phyloP scores from a whole-genome alignment of 2,888 invertebrate genomes.

The Trissoscelio sp. region DNA sequence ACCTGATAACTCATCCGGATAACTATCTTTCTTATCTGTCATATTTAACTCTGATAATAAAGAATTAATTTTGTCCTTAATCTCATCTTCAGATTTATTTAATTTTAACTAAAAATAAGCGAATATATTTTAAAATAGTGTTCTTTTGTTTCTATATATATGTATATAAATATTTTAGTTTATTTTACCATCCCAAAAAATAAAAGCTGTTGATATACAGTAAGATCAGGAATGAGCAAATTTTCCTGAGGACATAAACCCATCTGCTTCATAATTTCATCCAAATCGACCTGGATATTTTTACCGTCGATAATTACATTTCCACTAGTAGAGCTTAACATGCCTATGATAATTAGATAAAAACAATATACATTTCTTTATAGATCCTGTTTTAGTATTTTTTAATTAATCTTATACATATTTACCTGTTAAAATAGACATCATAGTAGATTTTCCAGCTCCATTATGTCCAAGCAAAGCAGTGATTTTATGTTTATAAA shows the following conservation, averaged over 20 bases:
- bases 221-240: constrained; percentile 92
- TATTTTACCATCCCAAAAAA: constrained; percentile 91
- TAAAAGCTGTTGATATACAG: constrained; percentile 91
- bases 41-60: constrained; percentile 87
- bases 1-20: constrained; percentile 90
- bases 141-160: neutral
- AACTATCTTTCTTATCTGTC: constrained; percentile 86
- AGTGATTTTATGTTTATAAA: no score
- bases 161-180: no score
- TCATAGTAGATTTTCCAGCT: no score
- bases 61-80: constrained; percentile 84
- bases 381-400: no score
- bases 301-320: constrained; percentile 89
- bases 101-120: constrained; percentile 85
- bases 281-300: constrained; percentile 88
- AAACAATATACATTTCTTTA: no score
- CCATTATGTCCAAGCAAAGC: no score
- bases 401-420: neutral
- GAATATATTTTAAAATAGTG: neutral
- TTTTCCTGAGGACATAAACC: constrained; percentile 97
- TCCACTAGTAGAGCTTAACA: constrained; percentile 89
- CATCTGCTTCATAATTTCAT: constrained; percentile 88
- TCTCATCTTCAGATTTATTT: constrained; percentile 80
- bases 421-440: neutral
- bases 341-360: constrained; percentile 84